Percentiles rank a stretch among this genome's conserved stretches.
phyloP scores from a whole-genome alignment of 1,140 invertebrate species.

The Goniozus legneri region DNA sequence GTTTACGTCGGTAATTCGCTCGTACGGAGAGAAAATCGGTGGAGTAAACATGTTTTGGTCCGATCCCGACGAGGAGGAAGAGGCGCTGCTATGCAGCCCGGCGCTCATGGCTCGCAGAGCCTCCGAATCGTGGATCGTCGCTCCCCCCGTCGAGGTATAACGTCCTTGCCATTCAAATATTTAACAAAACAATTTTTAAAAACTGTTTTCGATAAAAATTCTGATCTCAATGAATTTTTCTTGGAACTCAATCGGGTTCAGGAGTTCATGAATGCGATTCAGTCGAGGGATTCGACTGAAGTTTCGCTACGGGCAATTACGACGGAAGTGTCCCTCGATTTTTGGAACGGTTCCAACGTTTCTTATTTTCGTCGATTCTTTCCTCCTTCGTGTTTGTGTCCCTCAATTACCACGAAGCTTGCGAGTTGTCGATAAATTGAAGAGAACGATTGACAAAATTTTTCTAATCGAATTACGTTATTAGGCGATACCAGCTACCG shows the following conservation, averaged over 20 bases:
- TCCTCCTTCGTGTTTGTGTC: neutral
- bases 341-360: constrained; percentile 23
- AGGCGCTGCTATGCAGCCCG: constrained; percentile 79
- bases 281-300: no score
- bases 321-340: constrained; percentile 6
- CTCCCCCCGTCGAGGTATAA: constrained; percentile 77
- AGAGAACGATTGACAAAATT: no score
- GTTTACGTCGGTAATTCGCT: neutral
- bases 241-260: no score
- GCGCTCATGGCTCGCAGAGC: constrained; percentile 77
- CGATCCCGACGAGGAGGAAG: constrained; percentile 73
- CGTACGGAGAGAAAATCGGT: neutral
- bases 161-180: no score
- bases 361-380: constrained; percentile 1
- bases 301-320: constrained; percentile 12
- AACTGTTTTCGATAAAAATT: no score
- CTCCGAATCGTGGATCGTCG: constrained; percentile 82
- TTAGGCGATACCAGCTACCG: constrained; percentile 68
- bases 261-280: no score
- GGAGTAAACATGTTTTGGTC: constrained; percentile 62
- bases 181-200: no score
- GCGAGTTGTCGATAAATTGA: no score
- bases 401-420: no score
- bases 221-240: no score
- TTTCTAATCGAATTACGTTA: no score